phyloP scores from a whole-genome alignment of 2,888 invertebrate species.

The Sarcophaga variegata region DNA sequence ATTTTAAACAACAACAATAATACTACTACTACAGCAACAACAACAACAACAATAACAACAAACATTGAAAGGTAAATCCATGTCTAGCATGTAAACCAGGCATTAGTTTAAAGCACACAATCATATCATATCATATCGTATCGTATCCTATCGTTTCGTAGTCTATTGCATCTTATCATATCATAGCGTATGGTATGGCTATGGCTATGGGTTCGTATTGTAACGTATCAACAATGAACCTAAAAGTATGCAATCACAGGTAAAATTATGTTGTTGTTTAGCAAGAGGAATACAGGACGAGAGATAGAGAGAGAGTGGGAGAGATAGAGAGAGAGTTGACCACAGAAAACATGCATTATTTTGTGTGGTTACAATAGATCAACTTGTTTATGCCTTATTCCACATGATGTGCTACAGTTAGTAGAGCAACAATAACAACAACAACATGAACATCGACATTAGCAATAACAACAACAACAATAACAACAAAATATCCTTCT shows the following conservation, averaged over 20 bases:
- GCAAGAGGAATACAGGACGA: not conserved
- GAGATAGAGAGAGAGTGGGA: not conserved
- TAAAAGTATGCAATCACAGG: constrained; percentile 49
- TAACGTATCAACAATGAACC: constrained; percentile 9
- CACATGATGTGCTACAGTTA: constrained; percentile 54
- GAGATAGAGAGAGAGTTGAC: constrained; percentile 23
- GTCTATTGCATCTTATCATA: too few species aligned
- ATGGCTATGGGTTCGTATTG: too few species aligned
- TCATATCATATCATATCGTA: not conserved
- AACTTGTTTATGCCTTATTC: constrained; percentile 62
- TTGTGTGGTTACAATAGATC: constrained; percentile 68
- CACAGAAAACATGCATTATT: constrained; percentile 64
- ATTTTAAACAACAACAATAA: not conserved
- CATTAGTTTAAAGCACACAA: constrained; percentile 52
- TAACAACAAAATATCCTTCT: constrained; percentile 24
- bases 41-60: not conserved
- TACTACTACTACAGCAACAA: not conserved
- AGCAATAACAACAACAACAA: not conserved
- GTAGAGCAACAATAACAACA: not conserved
- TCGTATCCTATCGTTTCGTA: not conserved
- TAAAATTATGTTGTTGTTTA: not conserved
- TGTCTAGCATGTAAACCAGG: constrained; percentile 51
- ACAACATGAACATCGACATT: not conserved
- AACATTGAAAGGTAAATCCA: constrained; percentile 10
- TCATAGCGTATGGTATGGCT: too few species aligned